phyloP scores from a whole-genome alignment of 1,140 invertebrate genomes.

The Tetramorium alpestre region DNA sequence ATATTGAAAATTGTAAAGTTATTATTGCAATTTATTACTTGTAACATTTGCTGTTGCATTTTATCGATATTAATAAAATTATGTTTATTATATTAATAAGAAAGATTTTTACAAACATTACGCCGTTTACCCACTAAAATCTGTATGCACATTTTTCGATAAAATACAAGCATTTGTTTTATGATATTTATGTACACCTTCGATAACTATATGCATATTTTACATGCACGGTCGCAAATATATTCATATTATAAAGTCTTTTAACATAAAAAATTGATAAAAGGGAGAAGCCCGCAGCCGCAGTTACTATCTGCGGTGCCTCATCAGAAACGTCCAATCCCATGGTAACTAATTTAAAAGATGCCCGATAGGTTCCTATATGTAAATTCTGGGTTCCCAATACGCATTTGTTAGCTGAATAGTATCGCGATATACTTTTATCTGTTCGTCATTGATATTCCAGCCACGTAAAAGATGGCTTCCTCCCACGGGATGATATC shows the following conservation, averaged over 20 bases:
- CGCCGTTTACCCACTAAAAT: not conserved
- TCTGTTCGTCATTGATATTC: conserved; percentile 82
- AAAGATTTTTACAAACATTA: not conserved
- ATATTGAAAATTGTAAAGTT: conserved; percentile 4
- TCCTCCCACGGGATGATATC: conserved; percentile 82
- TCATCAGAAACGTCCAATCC: not conserved
- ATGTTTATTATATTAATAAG: not conserved
- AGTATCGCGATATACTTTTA: conserved; percentile 76
- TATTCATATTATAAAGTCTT: not conserved
- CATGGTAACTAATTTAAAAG: conserved; percentile 41
- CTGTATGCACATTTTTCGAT: not conserved
- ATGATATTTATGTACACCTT: not conserved
- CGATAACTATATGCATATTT: not conserved
- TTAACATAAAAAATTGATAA: conserved; percentile 27
- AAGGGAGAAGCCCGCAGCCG: not conserved
- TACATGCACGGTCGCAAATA: too few relatives aligned
- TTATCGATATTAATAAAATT: conserved; percentile 15
- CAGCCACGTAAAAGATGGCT: conserved; percentile 84
- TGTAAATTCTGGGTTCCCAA: conserved; percentile 46
- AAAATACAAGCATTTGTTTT: not conserved
- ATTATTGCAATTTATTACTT: not conserved
- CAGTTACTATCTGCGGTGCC: not conserved
- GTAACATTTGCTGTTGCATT: not conserved
- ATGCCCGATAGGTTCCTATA: not conserved
- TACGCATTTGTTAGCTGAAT: conserved; percentile 54